These are phyloP conservation scores for Dicentrarchus labrax DNA, from an alignment of 2,113 vertebrate genomes.

Conservation along the genomic window DNA sequence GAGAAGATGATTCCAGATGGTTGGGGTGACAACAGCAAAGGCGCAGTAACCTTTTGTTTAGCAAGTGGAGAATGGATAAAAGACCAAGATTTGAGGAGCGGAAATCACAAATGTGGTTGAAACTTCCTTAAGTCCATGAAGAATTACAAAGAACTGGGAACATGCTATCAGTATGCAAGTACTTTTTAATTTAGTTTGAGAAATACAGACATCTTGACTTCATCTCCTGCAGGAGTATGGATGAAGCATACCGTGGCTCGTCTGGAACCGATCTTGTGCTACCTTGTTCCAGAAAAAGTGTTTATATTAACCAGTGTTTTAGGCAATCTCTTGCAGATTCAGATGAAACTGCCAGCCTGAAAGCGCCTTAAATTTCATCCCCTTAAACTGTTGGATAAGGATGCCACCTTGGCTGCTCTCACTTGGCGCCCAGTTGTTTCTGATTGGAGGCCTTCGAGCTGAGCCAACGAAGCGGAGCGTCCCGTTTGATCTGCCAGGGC, in stretches of 20 bases:
- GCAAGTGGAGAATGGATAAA: no score
- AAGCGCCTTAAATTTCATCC: conserved; percentile 48
- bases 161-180: background rate
- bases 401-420: conserved; percentile 62
- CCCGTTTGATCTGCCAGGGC: conserved; percentile 66
- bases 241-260: background rate
- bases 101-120: background rate
- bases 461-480: conserved; percentile 62
- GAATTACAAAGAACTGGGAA: background rate
- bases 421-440: conserved; percentile 60
- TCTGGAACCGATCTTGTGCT: conserved; percentile 17
- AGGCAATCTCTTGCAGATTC: conserved; percentile 25
- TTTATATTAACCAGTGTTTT: conserved; percentile 35
- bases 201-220: conserved; percentile 12
- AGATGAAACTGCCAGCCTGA: conserved; percentile 35
- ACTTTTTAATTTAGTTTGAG: background rate
- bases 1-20: no score
- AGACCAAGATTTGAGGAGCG: no score
- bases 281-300: conserved; percentile 16
- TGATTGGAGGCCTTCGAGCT: conserved; percentile 54
- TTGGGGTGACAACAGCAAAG: no score
- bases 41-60: no score
- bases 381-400: conserved; percentile 63
- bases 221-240: background rate
- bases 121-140: background rate